Evolutionary conservation across 2,113 vertebrate species (phyloP).

Genomic region (Gadus macrocephalus): DNA sequence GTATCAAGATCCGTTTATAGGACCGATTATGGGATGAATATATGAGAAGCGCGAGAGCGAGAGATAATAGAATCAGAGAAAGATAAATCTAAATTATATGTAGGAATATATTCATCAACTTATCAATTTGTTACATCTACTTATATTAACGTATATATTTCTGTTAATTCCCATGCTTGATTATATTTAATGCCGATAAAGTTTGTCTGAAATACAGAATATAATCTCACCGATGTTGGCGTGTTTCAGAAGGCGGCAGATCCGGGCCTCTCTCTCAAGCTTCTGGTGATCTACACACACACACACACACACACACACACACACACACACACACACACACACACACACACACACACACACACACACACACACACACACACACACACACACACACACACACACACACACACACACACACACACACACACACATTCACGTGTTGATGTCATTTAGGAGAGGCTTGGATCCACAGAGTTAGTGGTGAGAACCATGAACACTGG

Average conservation of each 20-base stretch:
- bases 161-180: neutral
- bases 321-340: no score
- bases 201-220: neutral
- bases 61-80: neutral
- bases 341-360: neutral
- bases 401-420: neutral
- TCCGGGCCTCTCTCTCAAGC: constrained; percentile 90
- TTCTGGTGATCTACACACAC: constrained; percentile 87
- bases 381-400: constrained; percentile 3
- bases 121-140: neutral
- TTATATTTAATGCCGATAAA: neutral
- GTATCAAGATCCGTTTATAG: no score
- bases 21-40: no score
- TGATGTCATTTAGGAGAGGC: no score
- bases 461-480: neutral
- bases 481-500: neutral
- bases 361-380: constrained; percentile 1
- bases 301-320: no score
- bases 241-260: constrained; percentile 91
- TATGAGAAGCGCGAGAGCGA: neutral
- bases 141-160: neutral
- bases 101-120: neutral
- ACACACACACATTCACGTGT: neutral
- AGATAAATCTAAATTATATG: neutral
- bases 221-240: constrained; percentile 83